Evolutionary conservation across 2,797 vertebrate genomes (phyloP), one percentile per base, ranked within the genome.

Genomic region (Dermochelys coriacea): DNA sequence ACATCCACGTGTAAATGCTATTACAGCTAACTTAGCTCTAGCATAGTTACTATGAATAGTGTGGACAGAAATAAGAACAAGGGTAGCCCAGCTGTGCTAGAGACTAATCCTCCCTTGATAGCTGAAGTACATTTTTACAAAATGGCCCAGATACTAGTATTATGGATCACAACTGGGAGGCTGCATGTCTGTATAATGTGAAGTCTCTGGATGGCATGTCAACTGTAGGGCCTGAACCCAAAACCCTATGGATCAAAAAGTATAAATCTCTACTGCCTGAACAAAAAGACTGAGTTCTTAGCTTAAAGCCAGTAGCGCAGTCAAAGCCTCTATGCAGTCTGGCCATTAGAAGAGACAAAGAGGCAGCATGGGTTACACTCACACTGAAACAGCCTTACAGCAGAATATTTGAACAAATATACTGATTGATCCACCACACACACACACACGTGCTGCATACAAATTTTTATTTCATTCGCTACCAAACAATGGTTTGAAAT

Each of bases 291-390:
- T 52, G 14, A n/a, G 41, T 47, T 5, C 85, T 82, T 12, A 71
- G 57, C 31, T 25, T 5, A 27, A n/a, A 88, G 87, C 80, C 84
- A 37, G 0, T 0, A 49, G 74, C 55, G 84, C 2, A 0, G 0
- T 34, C 79, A 79, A 2, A 89, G 75, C 75, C 50, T 77, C 68
- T 57, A 2, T 0, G 52, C 29, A 37, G 79, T 80, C 51, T 41
- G 23, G 68, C 37, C 68, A 90, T 21, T 49, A 27, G 3, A 3
- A 90, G 79, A 57, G 21, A 81, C 52, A 86, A 64, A 54, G 64
- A 41, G 21, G 12, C 11, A 41, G 68, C 23, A 23, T 45, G 61
- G 91, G 29, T 1, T n/a, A 82, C 31, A 54, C 41, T 91, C 71
- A 14, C 59, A 54, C 8, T 18, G 77, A 92, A 83, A 83, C 45